A percentile compares a stretch with the other conserved stretches of the same genome.
These are phyloP conservation scores for silkworm (Bombyx mori) DNA, from an alignment of 1,140 invertebrate genomes.

Conservation along the genomic window ASM3026992v2 NC_085132.1:5513001-5513500, in stretches of 20 bases:
- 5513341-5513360: slow-evolving; percentile 80
- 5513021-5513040: too few species aligned
- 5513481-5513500: slow-evolving; percentile 62
- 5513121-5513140: too few species aligned
- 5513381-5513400: slow-evolving; percentile 90
- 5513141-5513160: not conserved
- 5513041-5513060: too few species aligned
- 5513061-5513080: too few species aligned
- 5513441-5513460: slow-evolving; percentile 79
- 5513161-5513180: slow-evolving; percentile 82
- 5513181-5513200: slow-evolving; percentile 90
- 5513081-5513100: too few species aligned
- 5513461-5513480: slow-evolving; percentile 76
- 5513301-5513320: slow-evolving; percentile 75
- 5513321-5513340: slow-evolving; percentile 74
- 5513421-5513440: slow-evolving; percentile 70
- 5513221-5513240: slow-evolving; percentile 84
- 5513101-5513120: too few species aligned
- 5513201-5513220: slow-evolving; percentile 93
- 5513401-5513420: slow-evolving; percentile 75
- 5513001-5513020: too few species aligned
- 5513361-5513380: slow-evolving; percentile 93
- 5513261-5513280: slow-evolving; percentile 92
- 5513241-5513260: slow-evolving; percentile 90
- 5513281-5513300: slow-evolving; percentile 82